Evolutionary conservation across 2,888 invertebrate species (phyloP).

Genomic region (Aromia moschata): DNA sequence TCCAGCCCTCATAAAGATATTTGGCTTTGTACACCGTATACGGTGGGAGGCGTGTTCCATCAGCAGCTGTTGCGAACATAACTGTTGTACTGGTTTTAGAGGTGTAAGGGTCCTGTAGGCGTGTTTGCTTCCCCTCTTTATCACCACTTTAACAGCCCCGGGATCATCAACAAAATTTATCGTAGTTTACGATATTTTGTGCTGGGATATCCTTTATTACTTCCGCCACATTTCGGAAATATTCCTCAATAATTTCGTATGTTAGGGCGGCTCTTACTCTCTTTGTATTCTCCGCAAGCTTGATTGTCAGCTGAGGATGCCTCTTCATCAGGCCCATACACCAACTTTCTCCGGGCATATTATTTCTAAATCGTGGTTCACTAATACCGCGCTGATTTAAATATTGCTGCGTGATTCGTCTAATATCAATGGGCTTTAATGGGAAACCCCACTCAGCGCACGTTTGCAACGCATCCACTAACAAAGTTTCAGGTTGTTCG

Average conservation of each 20-base stretch:
- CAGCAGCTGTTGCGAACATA: slow-evolving; percentile 35
- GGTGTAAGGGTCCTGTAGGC: slow-evolving; percentile 44
- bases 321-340: slow-evolving; percentile 10
- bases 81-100: slow-evolving; percentile 35
- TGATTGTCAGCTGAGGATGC: slow-evolving; percentile 20
- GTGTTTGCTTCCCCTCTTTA: slow-evolving; percentile 51
- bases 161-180: slow-evolving; percentile 57
- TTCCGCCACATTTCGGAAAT: slow-evolving; percentile 14
- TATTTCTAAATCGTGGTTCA: not conserved
- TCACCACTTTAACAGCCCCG: slow-evolving; percentile 46
- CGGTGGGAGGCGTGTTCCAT: slow-evolving; percentile 35
- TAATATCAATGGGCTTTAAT: not conserved
- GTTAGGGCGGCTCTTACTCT: slow-evolving; percentile 23
- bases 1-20: slow-evolving; percentile 31
- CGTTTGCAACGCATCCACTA: not conserved
- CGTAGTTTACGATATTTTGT: slow-evolving; percentile 53
- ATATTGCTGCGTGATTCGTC: not conserved
- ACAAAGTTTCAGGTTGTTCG: not conserved
- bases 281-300: slow-evolving; percentile 25
- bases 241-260: slow-evolving; percentile 24
- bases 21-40: slow-evolving; percentile 37
- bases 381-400: not conserved
- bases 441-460: slow-evolving; percentile 1
- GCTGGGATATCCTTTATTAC: slow-evolving; percentile 13
- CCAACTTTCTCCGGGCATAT: not conserved